Conservation (phyloP, 2,113 vertebrate genomes). For the Octodon degus region DNA sequence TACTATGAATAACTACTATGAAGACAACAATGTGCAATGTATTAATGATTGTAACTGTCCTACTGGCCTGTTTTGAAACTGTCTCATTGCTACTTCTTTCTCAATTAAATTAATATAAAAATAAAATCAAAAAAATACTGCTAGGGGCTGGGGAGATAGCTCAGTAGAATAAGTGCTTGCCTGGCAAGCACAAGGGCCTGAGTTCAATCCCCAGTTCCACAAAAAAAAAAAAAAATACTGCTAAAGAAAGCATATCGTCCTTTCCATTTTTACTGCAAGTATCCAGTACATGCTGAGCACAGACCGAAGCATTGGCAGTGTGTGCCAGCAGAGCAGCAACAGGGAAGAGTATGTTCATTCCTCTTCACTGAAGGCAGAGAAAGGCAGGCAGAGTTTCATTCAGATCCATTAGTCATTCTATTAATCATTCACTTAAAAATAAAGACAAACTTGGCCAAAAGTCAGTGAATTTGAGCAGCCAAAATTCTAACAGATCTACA, state of each 20-base stretch:
- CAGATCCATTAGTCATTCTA: background rate
- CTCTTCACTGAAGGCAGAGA: background rate
- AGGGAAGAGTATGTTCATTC: background rate
- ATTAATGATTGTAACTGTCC: too few relatives aligned
- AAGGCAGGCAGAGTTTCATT: background rate
- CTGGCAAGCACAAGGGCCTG: too few relatives aligned
- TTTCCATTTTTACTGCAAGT: conserved; percentile 17
- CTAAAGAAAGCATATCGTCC: background rate
- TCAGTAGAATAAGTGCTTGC: too few relatives aligned
- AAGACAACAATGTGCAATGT: too few relatives aligned
- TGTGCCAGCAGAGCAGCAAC: background rate
- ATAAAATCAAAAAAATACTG: background rate
- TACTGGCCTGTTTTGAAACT: too few relatives aligned
- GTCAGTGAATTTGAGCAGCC: background rate
- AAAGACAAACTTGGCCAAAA: conserved; percentile 60
- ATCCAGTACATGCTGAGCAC: background rate
- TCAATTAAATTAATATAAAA: too few relatives aligned
- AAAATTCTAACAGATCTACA: background rate
- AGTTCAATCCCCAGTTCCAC: too few relatives aligned
- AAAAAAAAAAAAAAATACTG: background rate
- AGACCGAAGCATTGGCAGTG: conserved; percentile 42
- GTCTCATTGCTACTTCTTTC: too few relatives aligned
- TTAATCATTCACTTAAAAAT: conserved; percentile 50
- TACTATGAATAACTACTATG: too few relatives aligned
- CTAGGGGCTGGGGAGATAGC: background rate